These are phyloP conservation scores for Pluvialis apricaria DNA, from an alignment of 2,113 vertebrate species.

Conservation along the genomic window DNA sequence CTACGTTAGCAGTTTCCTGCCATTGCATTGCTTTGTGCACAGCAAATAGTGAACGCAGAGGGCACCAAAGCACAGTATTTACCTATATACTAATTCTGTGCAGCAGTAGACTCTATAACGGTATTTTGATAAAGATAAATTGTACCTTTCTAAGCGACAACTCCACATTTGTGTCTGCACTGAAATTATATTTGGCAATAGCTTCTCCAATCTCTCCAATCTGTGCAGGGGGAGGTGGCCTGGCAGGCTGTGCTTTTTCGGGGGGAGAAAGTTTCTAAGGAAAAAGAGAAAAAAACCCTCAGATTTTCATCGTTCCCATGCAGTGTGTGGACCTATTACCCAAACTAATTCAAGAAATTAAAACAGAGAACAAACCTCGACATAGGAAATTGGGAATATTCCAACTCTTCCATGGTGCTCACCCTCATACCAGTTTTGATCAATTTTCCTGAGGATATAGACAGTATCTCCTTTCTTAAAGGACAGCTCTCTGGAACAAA, in stretches of 20 bases:
- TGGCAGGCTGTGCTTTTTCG: constrained; percentile 90
- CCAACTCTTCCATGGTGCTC: constrained; percentile 90
- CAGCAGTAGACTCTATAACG: neutral
- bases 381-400: constrained; percentile 96
- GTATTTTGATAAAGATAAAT: neutral
- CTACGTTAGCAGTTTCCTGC: neutral
- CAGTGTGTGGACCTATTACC: neutral
- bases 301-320: neutral
- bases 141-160: constrained; percentile 92
- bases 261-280: constrained; percentile 82
- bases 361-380: constrained; percentile 81
- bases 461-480: constrained; percentile 97
- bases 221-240: constrained; percentile 94
- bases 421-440: constrained; percentile 98
- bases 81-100: neutral
- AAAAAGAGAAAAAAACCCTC: neutral
- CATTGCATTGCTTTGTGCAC: neutral
- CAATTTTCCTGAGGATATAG: constrained; percentile 97
- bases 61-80: neutral
- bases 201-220: constrained; percentile 93
- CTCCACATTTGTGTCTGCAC: constrained; percentile 95
- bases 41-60: neutral
- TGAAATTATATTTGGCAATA: constrained; percentile 94
- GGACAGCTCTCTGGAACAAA: constrained; percentile 90
- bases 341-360: neutral